These are phyloP conservation scores for Aurelia sp. DNA, from an alignment of 30 jellyfish, hydroid and myxozoan species.

Conservation along the genomic window DNA sequence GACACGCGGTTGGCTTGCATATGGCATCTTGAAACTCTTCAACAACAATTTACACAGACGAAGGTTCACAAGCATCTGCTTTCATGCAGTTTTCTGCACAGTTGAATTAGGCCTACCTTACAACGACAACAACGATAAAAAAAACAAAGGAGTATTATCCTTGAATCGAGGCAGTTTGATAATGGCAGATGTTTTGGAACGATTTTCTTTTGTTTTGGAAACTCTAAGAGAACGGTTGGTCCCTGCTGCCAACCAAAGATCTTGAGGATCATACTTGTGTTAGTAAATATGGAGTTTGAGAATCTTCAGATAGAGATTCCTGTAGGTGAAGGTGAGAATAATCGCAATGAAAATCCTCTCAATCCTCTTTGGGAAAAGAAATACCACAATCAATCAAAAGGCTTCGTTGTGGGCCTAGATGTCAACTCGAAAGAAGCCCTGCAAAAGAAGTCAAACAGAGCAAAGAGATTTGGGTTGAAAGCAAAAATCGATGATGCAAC, in stretches of 20 bases:
- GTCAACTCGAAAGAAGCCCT: conserved; percentile 74
- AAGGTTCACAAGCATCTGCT: too few relatives aligned
- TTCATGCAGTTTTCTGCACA: too few relatives aligned
- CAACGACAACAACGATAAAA: too few relatives aligned
- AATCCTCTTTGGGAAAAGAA: conserved; percentile 78
- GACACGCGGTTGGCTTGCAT: conserved; percentile 99
- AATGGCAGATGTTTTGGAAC: too few relatives aligned
- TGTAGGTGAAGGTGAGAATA: conserved; percentile 31
- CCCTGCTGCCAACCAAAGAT: too few relatives aligned
- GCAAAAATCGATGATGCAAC: conserved; percentile 7
- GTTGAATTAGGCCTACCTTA: too few relatives aligned
- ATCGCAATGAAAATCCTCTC: conserved; percentile 1
- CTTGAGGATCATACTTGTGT: not conserved
- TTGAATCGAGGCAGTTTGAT: too few relatives aligned
- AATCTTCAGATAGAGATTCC: conserved; percentile 93
- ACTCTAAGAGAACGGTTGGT: too few relatives aligned
- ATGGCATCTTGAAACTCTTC: conserved; percentile 72
- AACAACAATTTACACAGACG: too few relatives aligned
- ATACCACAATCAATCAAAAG: conserved; percentile 74
- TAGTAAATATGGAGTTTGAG: conserved; percentile 72
- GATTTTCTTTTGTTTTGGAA: too few relatives aligned
- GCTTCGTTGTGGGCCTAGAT: conserved; percentile 80
- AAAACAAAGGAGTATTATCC: too few relatives aligned
- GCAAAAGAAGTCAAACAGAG: conserved; percentile 56
- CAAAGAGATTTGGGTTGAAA: conserved; percentile 80